A percentile compares a stretch with the other conserved stretches of the same genome.
phyloP scores from a whole-genome alignment of 2,113 vertebrate genomes.

The Rattus rattus region DNA sequence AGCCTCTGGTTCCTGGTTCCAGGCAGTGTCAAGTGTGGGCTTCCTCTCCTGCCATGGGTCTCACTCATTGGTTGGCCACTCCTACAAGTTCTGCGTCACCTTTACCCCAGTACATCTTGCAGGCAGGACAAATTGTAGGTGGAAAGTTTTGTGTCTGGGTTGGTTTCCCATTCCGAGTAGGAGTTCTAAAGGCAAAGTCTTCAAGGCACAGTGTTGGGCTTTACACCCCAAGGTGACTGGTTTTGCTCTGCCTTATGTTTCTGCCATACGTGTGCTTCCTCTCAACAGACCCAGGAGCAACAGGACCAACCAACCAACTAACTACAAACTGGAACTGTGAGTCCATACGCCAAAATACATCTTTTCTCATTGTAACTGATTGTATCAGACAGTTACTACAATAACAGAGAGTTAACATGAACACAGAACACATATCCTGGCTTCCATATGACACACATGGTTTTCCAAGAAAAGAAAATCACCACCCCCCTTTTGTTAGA shows the following conservation, averaged over 20 bases:
- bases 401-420: not conserved
- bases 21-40: not conserved
- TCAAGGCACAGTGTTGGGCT: not conserved
- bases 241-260: not conserved
- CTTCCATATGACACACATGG: not conserved
- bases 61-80: not conserved
- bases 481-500: not conserved
- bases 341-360: not conserved
- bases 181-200: not conserved
- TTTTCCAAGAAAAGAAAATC: constrained; percentile 18
- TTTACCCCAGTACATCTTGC: not conserved
- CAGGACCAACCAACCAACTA: not conserved
- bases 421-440: not conserved
- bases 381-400: not conserved
- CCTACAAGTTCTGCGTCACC: not conserved
- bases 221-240: not conserved
- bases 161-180: not conserved
- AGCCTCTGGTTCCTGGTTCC: not conserved
- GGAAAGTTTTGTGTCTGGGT: not conserved
- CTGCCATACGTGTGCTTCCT: not conserved
- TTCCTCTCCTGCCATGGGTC: not conserved
- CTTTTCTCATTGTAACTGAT: not conserved
- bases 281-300: not conserved
- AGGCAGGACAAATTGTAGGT: not conserved
- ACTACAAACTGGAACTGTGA: not conserved